Base-by-base conservation (phyloP, 1,140 invertebrate species). In the Stegodyphus dumicola region DNA sequence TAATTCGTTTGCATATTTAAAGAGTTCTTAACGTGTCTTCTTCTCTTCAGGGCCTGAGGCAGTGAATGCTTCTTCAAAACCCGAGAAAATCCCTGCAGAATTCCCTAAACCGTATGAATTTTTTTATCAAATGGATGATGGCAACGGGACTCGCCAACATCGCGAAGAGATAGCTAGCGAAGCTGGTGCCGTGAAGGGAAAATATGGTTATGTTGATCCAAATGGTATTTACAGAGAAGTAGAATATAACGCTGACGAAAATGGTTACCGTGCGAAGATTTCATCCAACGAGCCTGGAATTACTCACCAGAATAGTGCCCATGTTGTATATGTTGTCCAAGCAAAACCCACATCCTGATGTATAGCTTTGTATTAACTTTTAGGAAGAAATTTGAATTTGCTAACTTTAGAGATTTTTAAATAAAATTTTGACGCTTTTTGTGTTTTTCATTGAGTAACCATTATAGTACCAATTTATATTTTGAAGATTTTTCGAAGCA, bases 261-360 rank as follows among this genome's bases (percentile, higher is more conserved):
- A 87, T 80, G 88, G 88, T 18, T 88, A 88, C 81, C 85, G 67
- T 49, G 88, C 85, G 51, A 86, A 87, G 33, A 79, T 88, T 18
- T 74, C 85, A 48, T 86, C 88, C 85, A 88, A 88, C 79, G 87
- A 88, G 73, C 87, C 88, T 17, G 87, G 88, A 53, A 87, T 87
- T 13, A 73, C 76, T 13, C 69, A 84, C 66, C 85, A 88, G 60
- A 87, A 88, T 15, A 64, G 88, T 66, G 87, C 88, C 9, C 78
- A 87, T 76, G 87, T 87, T 66, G 56, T 60, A 5, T 60, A 60
- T 15, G 15, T 60, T 2, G 15, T 60, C 15, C 9, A 60, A 9
- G 15, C 9, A 9, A 15, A 60, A 60, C 9, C 9, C 56, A 60
- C 9, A 60, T 15, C 15, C 9, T 60, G 56, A 60, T 60, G 56